phyloP scores from a whole-genome alignment of 2,113 vertebrate genomes.

The Corythornis madagascariensis region DNA sequence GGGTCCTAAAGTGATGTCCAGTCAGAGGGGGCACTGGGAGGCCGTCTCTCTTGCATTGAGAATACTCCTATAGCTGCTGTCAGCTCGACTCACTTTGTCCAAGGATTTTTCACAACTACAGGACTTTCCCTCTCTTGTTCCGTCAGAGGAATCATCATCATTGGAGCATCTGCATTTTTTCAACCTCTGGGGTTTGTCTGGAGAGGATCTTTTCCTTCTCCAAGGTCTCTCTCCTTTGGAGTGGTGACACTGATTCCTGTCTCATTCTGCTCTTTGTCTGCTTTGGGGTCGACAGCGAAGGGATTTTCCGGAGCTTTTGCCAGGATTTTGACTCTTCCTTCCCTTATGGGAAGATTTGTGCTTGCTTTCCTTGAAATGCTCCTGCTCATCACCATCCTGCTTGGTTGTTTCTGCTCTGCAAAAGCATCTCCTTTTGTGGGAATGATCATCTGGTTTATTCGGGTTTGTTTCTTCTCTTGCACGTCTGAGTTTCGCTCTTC shows the following conservation, averaged over 20 bases:
- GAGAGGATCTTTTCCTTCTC: slow-evolving; percentile 73
- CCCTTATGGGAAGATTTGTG: slow-evolving; percentile 24
- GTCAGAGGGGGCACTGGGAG: slow-evolving; percentile 10
- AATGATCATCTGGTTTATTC: slow-evolving; percentile 9
- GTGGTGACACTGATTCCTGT: slow-evolving; percentile 70
- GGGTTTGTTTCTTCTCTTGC: slow-evolving; percentile 47
- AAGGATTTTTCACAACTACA: slow-evolving; percentile 55
- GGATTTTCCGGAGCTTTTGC: slow-evolving; percentile 67
- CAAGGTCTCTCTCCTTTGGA: slow-evolving; percentile 74
- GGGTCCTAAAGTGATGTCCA: slow-evolving; percentile 31
- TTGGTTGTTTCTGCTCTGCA: slow-evolving; percentile 7
- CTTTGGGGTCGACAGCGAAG: slow-evolving; percentile 42
- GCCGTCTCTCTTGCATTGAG: slow-evolving; percentile 60
- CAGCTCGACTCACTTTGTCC: slow-evolving; percentile 32
- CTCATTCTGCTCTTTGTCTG: slow-evolving; percentile 69
- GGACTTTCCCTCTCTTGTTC: slow-evolving; percentile 71
- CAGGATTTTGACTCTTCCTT: slow-evolving; percentile 29
- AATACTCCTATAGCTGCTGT: slow-evolving; percentile 65
- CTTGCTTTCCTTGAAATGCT: slow-evolving; percentile 36
- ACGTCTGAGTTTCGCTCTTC: slow-evolving; percentile 64
- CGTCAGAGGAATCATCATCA: slow-evolving; percentile 62
- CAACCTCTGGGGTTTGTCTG: slow-evolving; percentile 69
- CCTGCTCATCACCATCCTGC: slow-evolving; percentile 1
- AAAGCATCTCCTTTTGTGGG: slow-evolving; percentile 9
- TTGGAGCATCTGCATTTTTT: slow-evolving; percentile 72